Conservation (phyloP, 2,797 vertebrate species). For the Brachymystax lenok region DNA sequence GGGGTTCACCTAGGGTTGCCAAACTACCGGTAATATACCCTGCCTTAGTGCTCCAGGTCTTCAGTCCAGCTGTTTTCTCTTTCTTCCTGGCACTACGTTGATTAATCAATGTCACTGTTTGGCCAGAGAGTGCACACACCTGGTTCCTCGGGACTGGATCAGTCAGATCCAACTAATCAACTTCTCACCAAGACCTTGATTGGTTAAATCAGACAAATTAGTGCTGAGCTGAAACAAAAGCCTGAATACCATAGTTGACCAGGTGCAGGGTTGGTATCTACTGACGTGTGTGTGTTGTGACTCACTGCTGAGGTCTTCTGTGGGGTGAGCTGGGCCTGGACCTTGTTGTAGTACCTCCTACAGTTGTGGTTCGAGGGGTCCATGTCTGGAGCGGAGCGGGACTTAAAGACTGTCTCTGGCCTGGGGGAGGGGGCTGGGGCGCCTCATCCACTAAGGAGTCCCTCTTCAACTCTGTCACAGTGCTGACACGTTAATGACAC, state of each 20-base stretch:
- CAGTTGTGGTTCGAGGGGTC: conserved; percentile 55
- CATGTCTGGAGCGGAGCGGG: conserved; percentile 2
- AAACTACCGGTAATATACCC: no score
- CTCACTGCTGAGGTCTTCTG: conserved; percentile 79
- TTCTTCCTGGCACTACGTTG: background rate
- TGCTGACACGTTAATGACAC: background rate
- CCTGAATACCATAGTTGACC: no score
- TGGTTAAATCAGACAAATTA: background rate
- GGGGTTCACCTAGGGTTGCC: no score
- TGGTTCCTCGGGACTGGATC: no score
- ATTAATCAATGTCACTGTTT: no score
- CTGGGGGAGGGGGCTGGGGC: background rate
- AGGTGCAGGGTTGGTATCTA: background rate
- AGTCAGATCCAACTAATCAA: no score
- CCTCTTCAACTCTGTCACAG: conserved; percentile 27
- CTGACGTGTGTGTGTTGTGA: conserved; percentile 14
- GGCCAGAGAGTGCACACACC: no score
- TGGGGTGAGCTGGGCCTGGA: conserved; percentile 62
- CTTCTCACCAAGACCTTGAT: no score
- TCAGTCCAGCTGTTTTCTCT: background rate
- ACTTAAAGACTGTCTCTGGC: conserved; percentile 14
- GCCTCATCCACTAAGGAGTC: conserved; percentile 43
- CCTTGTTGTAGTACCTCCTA: conserved; percentile 68
- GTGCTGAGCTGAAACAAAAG: background rate
- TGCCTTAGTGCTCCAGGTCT: background rate